These are phyloP conservation scores for Parnassius mnemosyne DNA, from an alignment of 2,888 invertebrate genomes.

Conservation along the genomic window DNA sequence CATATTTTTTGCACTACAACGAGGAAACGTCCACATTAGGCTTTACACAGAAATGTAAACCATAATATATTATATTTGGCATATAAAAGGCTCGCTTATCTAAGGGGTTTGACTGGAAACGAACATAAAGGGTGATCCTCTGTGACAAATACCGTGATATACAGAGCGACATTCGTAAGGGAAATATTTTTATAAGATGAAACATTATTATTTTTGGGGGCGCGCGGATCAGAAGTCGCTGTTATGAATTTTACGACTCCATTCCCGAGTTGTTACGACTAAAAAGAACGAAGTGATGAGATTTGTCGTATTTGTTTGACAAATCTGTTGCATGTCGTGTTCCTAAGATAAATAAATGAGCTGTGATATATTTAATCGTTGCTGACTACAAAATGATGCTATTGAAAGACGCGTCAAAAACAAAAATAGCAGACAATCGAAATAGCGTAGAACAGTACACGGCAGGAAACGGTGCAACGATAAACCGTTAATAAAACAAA, in stretches of 20 bases:
- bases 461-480: slow-evolving; percentile 74
- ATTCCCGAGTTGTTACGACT: slow-evolving; percentile 37
- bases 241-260: slow-evolving; percentile 68
- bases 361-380: slow-evolving; percentile 8
- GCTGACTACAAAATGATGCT: slow-evolving; percentile 11
- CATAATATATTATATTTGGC: slow-evolving; percentile 81
- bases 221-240: slow-evolving; percentile 70
- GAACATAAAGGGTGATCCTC: slow-evolving; percentile 81
- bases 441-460: slow-evolving; percentile 55
- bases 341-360: neutral
- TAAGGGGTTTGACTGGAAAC: slow-evolving; percentile 81
- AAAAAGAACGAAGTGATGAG: slow-evolving; percentile 27
- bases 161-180: slow-evolving; percentile 78
- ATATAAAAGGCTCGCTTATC: slow-evolving; percentile 81
- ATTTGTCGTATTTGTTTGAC: slow-evolving; percentile 16
- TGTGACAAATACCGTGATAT: slow-evolving; percentile 81
- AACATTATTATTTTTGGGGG: slow-evolving; percentile 80
- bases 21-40: slow-evolving; percentile 51
- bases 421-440: slow-evolving; percentile 51
- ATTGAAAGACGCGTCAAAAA: slow-evolving; percentile 25
- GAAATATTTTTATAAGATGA: slow-evolving; percentile 81
- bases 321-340: slow-evolving; percentile 1
- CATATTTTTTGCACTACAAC: no score
- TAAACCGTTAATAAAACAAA: slow-evolving; percentile 78
- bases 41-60: slow-evolving; percentile 69